Conservation (phyloP, 2,888 invertebrate genomes). For the Ectropis crepuscularia region DNA sequence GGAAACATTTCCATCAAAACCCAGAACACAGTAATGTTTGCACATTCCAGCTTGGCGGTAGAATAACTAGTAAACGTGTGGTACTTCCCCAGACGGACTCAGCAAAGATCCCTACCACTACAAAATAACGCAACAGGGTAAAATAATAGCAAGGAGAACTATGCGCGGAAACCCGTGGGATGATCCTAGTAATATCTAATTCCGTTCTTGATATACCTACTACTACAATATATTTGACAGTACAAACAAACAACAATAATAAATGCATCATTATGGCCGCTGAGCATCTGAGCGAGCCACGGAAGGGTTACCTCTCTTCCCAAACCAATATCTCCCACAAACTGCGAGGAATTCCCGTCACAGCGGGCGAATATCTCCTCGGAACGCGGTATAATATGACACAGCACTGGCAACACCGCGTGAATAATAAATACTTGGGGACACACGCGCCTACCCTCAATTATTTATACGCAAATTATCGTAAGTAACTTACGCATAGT, state of each 20-base stretch:
- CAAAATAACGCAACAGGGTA: too few species aligned
- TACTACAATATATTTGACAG: not conserved
- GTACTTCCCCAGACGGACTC: too few species aligned
- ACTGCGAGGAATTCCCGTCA: conserved; percentile 66
- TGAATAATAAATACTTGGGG: conserved; percentile 80
- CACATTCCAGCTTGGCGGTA: too few species aligned
- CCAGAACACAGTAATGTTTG: too few species aligned
- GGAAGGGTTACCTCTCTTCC: conserved; percentile 37
- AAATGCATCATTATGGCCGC: conserved; percentile 21
- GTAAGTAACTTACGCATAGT: conserved; percentile 66
- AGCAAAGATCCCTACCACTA: too few species aligned
- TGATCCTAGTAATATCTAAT: too few species aligned
- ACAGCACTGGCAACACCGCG: conserved; percentile 75
- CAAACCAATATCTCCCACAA: conserved; percentile 45
- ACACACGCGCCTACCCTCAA: conserved; percentile 72
- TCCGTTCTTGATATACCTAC: not conserved
- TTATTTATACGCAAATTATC: conserved; percentile 81
- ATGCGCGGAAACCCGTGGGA: too few species aligned
- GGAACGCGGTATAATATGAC: conserved; percentile 81
- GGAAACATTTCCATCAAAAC: too few species aligned
- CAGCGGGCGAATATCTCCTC: conserved; percentile 76
- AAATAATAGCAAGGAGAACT: too few species aligned
- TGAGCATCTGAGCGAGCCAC: conserved; percentile 25
- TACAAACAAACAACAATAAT: conserved; percentile 7
- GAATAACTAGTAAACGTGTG: too few species aligned